These are phyloP conservation scores for Oscheius onirici DNA, from an alignment of 2,888 invertebrate species.

Conservation along the genomic window DNA sequence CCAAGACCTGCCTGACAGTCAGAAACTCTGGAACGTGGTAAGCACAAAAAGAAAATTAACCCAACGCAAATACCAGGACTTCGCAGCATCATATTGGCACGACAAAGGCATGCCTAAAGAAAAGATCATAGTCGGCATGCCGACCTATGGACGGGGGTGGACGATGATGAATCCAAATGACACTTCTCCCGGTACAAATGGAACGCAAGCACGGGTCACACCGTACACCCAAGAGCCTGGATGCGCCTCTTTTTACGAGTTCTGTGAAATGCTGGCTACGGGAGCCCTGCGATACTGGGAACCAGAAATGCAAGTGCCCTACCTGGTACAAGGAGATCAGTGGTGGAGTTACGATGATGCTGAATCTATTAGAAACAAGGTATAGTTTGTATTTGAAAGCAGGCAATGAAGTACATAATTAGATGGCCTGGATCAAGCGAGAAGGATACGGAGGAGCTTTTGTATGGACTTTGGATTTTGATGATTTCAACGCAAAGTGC, in stretches of 20 bases:
- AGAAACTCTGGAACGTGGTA: conserved; percentile 61
- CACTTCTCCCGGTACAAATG: conserved; percentile 53
- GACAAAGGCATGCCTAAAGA: conserved; percentile 65
- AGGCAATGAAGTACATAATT: too few relatives aligned
- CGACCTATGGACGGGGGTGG: conserved; percentile 69
- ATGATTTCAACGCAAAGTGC: conserved; percentile 70
- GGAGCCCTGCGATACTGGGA: conserved; percentile 83
- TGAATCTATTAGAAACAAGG: conserved; percentile 84
- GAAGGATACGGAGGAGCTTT: conserved; percentile 70
- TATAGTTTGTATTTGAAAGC: too few relatives aligned
- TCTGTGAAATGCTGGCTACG: conserved; percentile 83
- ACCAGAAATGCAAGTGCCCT: conserved; percentile 81
- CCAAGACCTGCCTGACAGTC: conserved; percentile 45
- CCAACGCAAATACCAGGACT: conserved; percentile 76
- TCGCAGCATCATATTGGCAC: conserved; percentile 83
- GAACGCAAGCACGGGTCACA: conserved; percentile 52
- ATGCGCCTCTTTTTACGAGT: conserved; percentile 93
- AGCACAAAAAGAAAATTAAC: conserved; percentile 19
- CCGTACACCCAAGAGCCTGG: conserved; percentile 89
- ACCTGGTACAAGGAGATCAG: conserved; percentile 82
- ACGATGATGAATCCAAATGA: conserved; percentile 56
- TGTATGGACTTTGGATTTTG: conserved; percentile 71
- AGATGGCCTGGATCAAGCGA: conserved; percentile 62
- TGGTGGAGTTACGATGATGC: conserved; percentile 94
- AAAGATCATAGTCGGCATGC: conserved; percentile 66